Percentiles rank a stretch among this genome's conserved stretches.
These are phyloP conservation scores for Typhlichthys subterraneus DNA, from an alignment of 2,797 vertebrate genomes.

Conservation along the genomic window DNA sequence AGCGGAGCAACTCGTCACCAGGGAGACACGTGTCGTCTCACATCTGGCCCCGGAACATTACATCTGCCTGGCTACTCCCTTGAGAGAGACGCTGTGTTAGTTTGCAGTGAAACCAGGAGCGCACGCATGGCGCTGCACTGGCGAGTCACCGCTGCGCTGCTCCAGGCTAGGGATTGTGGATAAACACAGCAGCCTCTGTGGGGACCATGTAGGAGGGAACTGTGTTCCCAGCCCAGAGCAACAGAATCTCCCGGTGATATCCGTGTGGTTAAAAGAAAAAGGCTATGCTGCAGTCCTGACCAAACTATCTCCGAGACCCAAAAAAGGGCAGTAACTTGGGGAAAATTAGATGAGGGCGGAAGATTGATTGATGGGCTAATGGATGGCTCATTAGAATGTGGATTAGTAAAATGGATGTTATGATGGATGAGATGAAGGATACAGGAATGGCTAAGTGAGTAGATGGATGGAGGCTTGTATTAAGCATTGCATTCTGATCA, in stretches of 20 bases:
- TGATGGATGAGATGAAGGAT: conserved; percentile 39
- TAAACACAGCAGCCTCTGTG: conserved; percentile 43
- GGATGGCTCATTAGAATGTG: neutral
- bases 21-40: conserved; percentile 54
- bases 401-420: conserved; percentile 35
- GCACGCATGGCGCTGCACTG: conserved; percentile 26
- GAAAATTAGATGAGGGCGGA: neutral
- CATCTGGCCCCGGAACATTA: conserved; percentile 72
- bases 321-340: too few relatives aligned
- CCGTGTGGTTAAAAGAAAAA: too few relatives aligned
- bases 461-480: conserved; percentile 30
- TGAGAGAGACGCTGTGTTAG: conserved; percentile 45
- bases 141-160: conserved; percentile 28
- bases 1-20: conserved; percentile 40
- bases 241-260: too few relatives aligned
- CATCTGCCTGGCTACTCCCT: conserved; percentile 68
- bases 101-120: conserved; percentile 57
- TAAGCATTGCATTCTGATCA: conserved; percentile 41
- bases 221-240: too few relatives aligned
- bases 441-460: conserved; percentile 28
- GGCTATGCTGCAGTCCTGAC: too few relatives aligned
- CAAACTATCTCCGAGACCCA: too few relatives aligned
- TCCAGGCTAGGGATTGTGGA: conserved; percentile 38
- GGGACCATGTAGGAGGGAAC: conserved; percentile 40
- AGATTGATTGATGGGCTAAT: neutral